Percentiles rank a stretch among this genome's conserved stretches.
Conservation (phyloP, 2,113 vertebrate genomes). For the Cricetomys ansorgei region DNA sequence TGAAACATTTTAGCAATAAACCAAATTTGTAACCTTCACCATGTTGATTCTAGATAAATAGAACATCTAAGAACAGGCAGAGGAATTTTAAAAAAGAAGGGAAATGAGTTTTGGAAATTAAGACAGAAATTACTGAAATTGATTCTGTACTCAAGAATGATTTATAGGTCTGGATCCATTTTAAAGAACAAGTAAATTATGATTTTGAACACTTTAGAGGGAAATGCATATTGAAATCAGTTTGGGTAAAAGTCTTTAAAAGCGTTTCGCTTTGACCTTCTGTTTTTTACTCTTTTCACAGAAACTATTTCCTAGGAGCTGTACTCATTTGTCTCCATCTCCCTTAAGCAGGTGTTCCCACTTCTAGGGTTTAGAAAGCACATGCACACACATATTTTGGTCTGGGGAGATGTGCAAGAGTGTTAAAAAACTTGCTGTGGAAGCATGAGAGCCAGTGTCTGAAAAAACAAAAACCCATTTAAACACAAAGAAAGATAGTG, state of each 20-base stretch:
- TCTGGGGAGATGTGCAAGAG: background rate
- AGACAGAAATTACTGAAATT: background rate
- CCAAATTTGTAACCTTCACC: background rate
- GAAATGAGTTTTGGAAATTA: background rate
- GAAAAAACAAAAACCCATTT: background rate
- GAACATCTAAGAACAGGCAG: background rate
- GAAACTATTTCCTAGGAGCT: no score
- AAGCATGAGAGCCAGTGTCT: background rate
- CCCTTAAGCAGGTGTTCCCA: background rate
- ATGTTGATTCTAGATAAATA: background rate
- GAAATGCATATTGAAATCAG: background rate
- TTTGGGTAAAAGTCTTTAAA: background rate
- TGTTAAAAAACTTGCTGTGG: background rate
- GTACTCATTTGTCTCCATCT: background rate
- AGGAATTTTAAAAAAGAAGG: background rate
- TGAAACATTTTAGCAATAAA: background rate
- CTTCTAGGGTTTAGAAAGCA: accelerated
- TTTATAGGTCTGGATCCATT: background rate
- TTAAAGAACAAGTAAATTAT: background rate
- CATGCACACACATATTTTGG: background rate
- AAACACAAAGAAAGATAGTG: no score
- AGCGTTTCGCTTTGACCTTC: background rate
- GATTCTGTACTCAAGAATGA: no score
- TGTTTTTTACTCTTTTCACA: background rate
- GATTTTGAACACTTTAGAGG: background rate